phyloP scores from a whole-genome alignment of 2,888 invertebrate species.

The Scaptodrosophila latifasciaeformis region DNA sequence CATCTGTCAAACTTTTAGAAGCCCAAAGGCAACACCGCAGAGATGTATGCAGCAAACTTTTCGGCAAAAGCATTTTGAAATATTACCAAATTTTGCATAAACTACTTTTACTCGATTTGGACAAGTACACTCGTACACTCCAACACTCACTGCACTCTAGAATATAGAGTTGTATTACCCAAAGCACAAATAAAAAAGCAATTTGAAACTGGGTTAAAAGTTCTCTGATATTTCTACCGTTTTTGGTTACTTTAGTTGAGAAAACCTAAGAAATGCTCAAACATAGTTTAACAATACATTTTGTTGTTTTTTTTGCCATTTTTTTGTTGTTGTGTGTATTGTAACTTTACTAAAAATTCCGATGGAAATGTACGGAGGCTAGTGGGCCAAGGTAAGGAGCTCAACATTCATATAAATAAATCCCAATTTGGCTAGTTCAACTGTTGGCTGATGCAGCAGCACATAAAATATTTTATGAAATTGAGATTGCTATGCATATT shows the following conservation, averaged over 20 bases:
- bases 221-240: no score
- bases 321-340: constrained; percentile 3
- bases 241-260: no score
- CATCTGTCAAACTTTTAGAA: constrained; percentile 39
- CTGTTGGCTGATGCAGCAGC: constrained; percentile 24
- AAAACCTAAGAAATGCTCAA: constrained; percentile 9
- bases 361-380: constrained; percentile 9
- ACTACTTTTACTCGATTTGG: constrained; percentile 46
- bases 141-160: background rate
- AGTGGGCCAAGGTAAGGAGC: background rate
- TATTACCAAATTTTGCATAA: constrained; percentile 47
- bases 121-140: constrained; percentile 11
- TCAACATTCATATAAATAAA: constrained; percentile 42
- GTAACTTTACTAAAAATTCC: constrained; percentile 14
- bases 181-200: constrained; percentile 54
- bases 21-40: constrained; percentile 12
- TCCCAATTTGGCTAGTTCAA: constrained; percentile 53
- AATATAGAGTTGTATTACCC: no score
- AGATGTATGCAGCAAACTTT: constrained; percentile 31
- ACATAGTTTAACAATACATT: constrained; percentile 4
- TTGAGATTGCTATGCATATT: constrained; percentile 61
- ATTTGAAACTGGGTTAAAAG: constrained; percentile 53
- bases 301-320: background rate
- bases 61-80: constrained; percentile 28
- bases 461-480: constrained; percentile 54